Evolutionary conservation across 2,888 invertebrate species (phyloP), one percentile per base, ranked within the genome.

Genomic region (Phyto melanocephala): DNA sequence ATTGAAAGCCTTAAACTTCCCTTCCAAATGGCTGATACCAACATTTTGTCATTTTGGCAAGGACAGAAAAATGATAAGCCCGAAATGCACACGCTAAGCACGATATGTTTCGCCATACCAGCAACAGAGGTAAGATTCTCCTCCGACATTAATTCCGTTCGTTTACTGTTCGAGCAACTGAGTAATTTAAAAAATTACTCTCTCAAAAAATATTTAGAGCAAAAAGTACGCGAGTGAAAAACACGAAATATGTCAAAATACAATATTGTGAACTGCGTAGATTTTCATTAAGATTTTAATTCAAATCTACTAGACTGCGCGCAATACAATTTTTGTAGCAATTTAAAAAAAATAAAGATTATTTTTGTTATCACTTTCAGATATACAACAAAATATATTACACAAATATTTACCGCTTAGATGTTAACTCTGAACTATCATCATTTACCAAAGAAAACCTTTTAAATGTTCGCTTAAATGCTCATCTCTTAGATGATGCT

Each of bases 81-180:
- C 4, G 74, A 80, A 60, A 13, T 74, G 4, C 20, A 80, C 28
- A 6, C 54, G 10, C 8, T 80, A 1, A 80, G 80, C 37, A 45
- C 74, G 0, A 75, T 75, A 56, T 80, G 80, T 40, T 80, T 80
- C 10, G 54, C 74, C 1, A 63, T 80, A 37, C 80, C 80, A 15
- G 80, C 80, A 0, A 68, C 80, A 33, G 52, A 80, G 68, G 80
- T 80, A 74, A 62, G 54, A 2, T 67, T 67, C 1, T 47, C 11
- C 11, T 5, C 11, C 0, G 17, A 13, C 11, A n/a, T 40, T n/a
- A n/a, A n/a, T n/a, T n/a, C n/a, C n/a, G n/a, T n/a, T n/a, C n/a
- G n/a, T n/a, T n/a, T n/a, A n/a, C n/a, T n/a, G n/a, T n/a, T n/a
- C n/a, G n/a, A n/a, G n/a, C n/a, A n/a, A n/a, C n/a, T n/a, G n/a